A percentile compares a stretch with the other conserved stretches of the same genome.
These are phyloP conservation scores for Chelonus insularis DNA, from an alignment of 1,140 invertebrate genomes.

Conservation along the genomic window DNA sequence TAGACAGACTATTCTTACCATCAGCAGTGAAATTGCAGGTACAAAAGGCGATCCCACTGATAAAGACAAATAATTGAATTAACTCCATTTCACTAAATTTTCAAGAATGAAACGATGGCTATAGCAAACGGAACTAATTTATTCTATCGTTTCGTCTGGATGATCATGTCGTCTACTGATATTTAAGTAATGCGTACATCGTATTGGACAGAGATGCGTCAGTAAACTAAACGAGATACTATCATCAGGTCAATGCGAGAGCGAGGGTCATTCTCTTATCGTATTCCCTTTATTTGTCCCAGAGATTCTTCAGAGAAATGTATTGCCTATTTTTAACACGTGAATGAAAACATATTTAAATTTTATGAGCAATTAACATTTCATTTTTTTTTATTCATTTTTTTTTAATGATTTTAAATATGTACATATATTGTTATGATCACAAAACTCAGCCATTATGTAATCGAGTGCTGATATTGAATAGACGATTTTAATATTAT, in stretches of 20 bases:
- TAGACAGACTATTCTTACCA: conserved; percentile 20
- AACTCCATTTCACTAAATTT: conserved; percentile 24
- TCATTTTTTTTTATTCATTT: no score
- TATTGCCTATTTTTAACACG: no score
- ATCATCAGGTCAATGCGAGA: conserved; percentile 39
- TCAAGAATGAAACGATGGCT: neutral
- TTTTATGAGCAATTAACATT: no score
- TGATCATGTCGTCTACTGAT: conserved; percentile 19
- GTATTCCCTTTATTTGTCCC: conserved; percentile 15
- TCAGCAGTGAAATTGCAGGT: conserved; percentile 13
- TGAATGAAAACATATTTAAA: no score
- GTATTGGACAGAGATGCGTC: conserved; percentile 34
- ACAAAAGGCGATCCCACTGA: conserved; percentile 16
- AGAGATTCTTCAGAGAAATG: conserved; percentile 1
- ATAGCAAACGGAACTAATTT: conserved; percentile 21
- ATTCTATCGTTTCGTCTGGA: conserved; percentile 9
- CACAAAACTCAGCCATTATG: no score
- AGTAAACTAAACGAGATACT: conserved; percentile 36
- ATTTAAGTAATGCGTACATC: conserved; percentile 20
- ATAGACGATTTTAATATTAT: no score
- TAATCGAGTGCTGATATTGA: no score
- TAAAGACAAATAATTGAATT: conserved; percentile 24
- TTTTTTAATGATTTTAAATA: no score
- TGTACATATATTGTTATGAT: no score
- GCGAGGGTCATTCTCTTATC: conserved; percentile 45